Evolutionary conservation across 2,888 invertebrate genomes (phyloP).

Genomic region (Sminthurides aquaticus): DNA sequence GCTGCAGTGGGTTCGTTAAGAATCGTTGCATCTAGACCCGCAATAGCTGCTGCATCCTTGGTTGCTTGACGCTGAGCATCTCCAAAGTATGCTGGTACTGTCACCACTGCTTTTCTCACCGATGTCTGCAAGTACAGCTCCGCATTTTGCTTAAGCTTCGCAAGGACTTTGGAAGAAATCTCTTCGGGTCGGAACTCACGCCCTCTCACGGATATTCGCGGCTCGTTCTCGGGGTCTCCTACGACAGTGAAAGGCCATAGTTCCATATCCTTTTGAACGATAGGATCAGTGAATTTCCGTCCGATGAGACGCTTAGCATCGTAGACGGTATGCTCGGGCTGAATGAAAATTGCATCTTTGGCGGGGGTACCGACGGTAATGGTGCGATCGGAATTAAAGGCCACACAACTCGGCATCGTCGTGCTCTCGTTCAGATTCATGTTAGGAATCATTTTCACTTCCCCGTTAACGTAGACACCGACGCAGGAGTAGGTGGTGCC

Average conservation of each 20-base stretch:
- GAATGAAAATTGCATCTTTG: conserved; percentile 69
- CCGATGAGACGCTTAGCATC: conserved; percentile 92
- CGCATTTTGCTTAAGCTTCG: conserved; percentile 1
- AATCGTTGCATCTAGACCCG: conserved; percentile 8
- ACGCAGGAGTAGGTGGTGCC: no score
- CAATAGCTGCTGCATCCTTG: conserved; percentile 8
- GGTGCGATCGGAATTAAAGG: conserved; percentile 74
- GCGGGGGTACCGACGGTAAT: conserved; percentile 75
- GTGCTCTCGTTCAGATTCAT: no score
- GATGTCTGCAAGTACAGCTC: not conserved
- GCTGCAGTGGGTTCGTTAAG: conserved; percentile 16
- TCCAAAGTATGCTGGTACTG: conserved; percentile 17
- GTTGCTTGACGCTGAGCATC: no score
- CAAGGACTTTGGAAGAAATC: conserved; percentile 10
- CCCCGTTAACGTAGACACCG: no score
- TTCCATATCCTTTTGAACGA: conserved; percentile 89
- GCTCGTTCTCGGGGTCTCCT: conserved; percentile 53
- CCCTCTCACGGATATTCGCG: conserved; percentile 2
- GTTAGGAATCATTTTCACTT: no score
- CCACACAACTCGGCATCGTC: conserved; percentile 76
- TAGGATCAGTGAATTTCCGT: conserved; percentile 73
- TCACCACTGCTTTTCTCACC: conserved; percentile 5
- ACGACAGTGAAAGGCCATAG: conserved; percentile 87
- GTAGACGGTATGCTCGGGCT: conserved; percentile 50
- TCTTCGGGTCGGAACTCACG: conserved; percentile 5